Evolutionary conservation across 2,888 invertebrate genomes (phyloP).

Genomic region (Amphipyra berbera): DNA sequence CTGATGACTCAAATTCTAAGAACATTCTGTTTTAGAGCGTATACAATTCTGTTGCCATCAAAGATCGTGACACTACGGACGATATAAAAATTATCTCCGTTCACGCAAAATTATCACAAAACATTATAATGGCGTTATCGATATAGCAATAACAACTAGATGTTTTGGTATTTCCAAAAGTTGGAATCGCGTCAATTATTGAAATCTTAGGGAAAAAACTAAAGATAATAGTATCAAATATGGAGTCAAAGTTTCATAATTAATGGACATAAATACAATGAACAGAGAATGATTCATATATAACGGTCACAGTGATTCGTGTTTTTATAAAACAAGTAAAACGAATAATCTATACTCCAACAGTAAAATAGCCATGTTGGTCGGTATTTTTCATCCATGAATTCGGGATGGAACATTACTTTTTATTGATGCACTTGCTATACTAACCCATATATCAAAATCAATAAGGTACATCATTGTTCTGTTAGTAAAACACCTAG

Average conservation of each 20-base stretch:
- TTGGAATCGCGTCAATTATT: not conserved
- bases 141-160: conserved; percentile 14
- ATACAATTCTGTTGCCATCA: conserved; percentile 5
- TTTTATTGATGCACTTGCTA: no score
- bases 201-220: conserved; percentile 3
- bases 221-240: conserved; percentile 1
- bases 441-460: no score
- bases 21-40: conserved; percentile 1
- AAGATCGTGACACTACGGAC: conserved; percentile 7
- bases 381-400: no score
- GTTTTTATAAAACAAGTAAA: no score
- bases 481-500: no score
- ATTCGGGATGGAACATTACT: no score
- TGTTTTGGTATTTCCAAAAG: conserved; percentile 2
- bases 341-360: no score
- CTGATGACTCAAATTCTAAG: not conserved
- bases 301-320: no score
- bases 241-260: conserved; percentile 22
- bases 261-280: not conserved
- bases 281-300: no score
- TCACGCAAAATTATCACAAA: conserved; percentile 36
- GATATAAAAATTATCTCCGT: conserved; percentile 16
- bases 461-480: no score
- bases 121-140: conserved; percentile 5
- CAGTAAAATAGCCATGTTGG: no score